Percentiles rank a stretch among this genome's conserved stretches.
Evolutionary conservation across 2,888 invertebrate species (phyloP).

Genomic region (Zhengitettix transpicula): DNA sequence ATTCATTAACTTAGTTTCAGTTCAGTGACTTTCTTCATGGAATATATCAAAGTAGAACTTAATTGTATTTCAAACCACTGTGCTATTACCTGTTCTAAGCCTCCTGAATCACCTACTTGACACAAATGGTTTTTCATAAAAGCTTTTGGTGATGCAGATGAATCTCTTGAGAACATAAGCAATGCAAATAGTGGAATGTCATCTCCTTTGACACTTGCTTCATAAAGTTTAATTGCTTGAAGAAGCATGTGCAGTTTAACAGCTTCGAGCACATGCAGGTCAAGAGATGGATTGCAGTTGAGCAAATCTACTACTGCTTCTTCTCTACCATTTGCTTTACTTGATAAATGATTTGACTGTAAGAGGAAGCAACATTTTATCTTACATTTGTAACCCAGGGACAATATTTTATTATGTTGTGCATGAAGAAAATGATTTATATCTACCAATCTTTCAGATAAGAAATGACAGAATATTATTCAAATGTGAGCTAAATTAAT

Average conservation of each 20-base stretch:
- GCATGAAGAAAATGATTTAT: too few relatives aligned
- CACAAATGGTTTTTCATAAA: conserved; percentile 27
- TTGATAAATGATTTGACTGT: too few relatives aligned
- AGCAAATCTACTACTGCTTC: conserved; percentile 11
- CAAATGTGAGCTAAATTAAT: too few relatives aligned
- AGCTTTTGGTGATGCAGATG: conserved; percentile 21
- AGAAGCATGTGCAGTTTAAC: conserved; percentile 25
- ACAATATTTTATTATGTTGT: too few relatives aligned
- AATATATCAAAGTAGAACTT: neutral
- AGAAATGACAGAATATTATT: too few relatives aligned
- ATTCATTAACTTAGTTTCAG: neutral
- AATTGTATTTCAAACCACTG: neutral
- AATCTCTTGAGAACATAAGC: conserved; percentile 26
- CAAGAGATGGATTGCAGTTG: conserved; percentile 14
- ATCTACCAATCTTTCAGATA: too few relatives aligned
- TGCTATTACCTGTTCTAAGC: conserved; percentile 25
- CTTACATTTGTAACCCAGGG: too few relatives aligned
- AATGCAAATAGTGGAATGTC: conserved; percentile 26
- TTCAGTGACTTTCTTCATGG: neutral
- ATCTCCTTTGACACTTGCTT: conserved; percentile 16
- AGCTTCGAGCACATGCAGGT: conserved; percentile 17
- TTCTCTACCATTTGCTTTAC: conserved; percentile 3
- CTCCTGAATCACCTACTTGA: conserved; percentile 24
- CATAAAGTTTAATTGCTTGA: conserved; percentile 21
- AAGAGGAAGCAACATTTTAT: too few relatives aligned